Base-by-base conservation (phyloP, 2,888 invertebrate genomes). In the Alviniconcha strummeri region DNA sequence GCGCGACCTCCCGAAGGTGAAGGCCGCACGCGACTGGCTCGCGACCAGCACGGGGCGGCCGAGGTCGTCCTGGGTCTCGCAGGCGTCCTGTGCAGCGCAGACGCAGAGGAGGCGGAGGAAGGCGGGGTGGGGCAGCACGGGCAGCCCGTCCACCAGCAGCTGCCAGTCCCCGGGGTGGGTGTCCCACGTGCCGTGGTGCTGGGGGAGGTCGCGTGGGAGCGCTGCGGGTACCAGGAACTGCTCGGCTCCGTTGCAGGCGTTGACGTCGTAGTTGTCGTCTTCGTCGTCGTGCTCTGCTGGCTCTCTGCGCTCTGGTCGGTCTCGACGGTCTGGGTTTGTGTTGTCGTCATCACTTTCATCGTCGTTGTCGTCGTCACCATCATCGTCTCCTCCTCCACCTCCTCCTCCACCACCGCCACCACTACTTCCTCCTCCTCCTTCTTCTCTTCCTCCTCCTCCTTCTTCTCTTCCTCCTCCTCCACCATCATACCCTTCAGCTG, bases 81-180 rank as follows among this genome's bases (percentile, higher is more conserved):
- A 77, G 17, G 52, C 81, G 71, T 85, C 85, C 76, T 83, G 83
- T 0, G 85, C 78, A 0, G 87, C 86, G 77, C 89, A 89, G 67
- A 85, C 86, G 75, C 88, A 86, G 11, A 87, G 79, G 4, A 89
- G 86, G 4, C 87, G 84, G 2, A 86, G 86, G 75, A 87, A 89
- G 11, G 87, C 85, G 17, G 85, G 76, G 52, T 83, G 85, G 36
- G 88, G 88, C 56, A 84, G 82, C 5, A 84, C 84, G 19, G 86
- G 87, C 36, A 84, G 84, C 64, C 84, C 87, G 78, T 88, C 85
- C 13, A 87, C 67, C 69, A 86, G 85, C n/a, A 87, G 57, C 13
- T 84, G 67, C 3, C 84, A 84, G 77, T 87, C 88, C 2, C 78
- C 77, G 4, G 19, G 55, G 9, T 72, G 64, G 17, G 86, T 85